phyloP scores from a whole-genome alignment of 2,888 invertebrate species.

The Cryptocephalus primarius region DNA sequence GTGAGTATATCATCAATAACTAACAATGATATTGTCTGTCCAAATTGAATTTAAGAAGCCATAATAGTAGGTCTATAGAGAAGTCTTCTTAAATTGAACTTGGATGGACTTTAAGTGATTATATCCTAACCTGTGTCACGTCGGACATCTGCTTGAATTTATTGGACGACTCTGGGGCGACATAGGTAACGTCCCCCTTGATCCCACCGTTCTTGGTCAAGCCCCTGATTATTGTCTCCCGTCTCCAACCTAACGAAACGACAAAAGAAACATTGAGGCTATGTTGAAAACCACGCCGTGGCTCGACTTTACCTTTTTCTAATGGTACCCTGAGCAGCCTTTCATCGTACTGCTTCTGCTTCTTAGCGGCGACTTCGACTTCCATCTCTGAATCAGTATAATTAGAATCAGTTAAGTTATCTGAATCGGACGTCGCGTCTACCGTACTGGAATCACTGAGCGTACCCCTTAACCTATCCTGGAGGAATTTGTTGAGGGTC shows the following conservation, averaged over 20 bases:
- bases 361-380: conserved; percentile 32
- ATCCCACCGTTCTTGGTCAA: conserved; percentile 77
- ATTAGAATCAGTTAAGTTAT: conserved; percentile 48
- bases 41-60: too few relatives aligned
- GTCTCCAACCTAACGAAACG: conserved; percentile 62
- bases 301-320: conserved; percentile 37
- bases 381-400: conserved; percentile 48
- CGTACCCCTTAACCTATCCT: conserved; percentile 44
- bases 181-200: conserved; percentile 89
- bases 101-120: too few relatives aligned
- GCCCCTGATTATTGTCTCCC: conserved; percentile 84
- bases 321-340: conserved; percentile 53
- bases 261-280: conserved; percentile 1
- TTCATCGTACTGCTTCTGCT: conserved; percentile 44
- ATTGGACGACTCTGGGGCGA: conserved; percentile 50
- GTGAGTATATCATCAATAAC: background rate
- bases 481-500: conserved; percentile 37
- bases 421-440: conserved; percentile 48
- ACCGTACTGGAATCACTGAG: conserved; percentile 45
- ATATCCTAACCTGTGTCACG: conserved; percentile 43
- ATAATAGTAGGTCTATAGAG: too few relatives aligned
- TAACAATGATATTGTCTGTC: too few relatives aligned
- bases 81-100: too few relatives aligned
- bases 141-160: conserved; percentile 56
- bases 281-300: background rate